Evolutionary conservation across 2,888 invertebrate species (phyloP).

Genomic region (Pomacea canaliculata): DNA sequence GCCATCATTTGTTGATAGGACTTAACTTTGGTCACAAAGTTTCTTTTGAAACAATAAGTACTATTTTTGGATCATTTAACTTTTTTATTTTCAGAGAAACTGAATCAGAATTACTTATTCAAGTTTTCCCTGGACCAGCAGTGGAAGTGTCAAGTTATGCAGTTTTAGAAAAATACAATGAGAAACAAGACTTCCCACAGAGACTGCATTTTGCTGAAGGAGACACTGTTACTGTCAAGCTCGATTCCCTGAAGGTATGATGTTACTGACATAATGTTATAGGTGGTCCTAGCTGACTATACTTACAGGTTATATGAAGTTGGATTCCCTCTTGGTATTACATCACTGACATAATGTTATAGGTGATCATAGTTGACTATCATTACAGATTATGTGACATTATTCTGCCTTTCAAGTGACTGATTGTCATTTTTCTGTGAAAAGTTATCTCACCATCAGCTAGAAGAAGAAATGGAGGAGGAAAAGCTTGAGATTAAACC

Average conservation of each 20-base stretch:
- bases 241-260: constrained; percentile 32
- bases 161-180: constrained; percentile 25
- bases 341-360: too few relatives aligned
- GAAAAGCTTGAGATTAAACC: constrained; percentile 40
- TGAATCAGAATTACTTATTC: constrained; percentile 36
- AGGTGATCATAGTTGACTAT: too few relatives aligned
- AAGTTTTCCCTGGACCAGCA: constrained; percentile 47
- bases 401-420: too few relatives aligned
- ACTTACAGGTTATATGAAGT: too few relatives aligned
- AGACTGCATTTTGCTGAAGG: constrained; percentile 30
- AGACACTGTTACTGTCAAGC: constrained; percentile 32
- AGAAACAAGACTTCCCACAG: constrained; percentile 7
- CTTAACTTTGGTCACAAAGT: too few relatives aligned
- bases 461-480: constrained; percentile 33
- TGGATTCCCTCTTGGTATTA: too few relatives aligned
- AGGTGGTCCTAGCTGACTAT: too few relatives aligned
- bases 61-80: neutral
- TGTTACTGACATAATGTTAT: neutral
- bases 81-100: constrained; percentile 28
- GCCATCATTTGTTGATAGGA: too few relatives aligned
- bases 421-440: neutral
- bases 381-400: too few relatives aligned
- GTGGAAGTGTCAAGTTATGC: constrained; percentile 20
- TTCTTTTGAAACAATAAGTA: too few relatives aligned
- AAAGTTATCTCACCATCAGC: constrained; percentile 10